Conservation (phyloP, 2,113 vertebrate genomes). For the Podarcis raffonei region DNA sequence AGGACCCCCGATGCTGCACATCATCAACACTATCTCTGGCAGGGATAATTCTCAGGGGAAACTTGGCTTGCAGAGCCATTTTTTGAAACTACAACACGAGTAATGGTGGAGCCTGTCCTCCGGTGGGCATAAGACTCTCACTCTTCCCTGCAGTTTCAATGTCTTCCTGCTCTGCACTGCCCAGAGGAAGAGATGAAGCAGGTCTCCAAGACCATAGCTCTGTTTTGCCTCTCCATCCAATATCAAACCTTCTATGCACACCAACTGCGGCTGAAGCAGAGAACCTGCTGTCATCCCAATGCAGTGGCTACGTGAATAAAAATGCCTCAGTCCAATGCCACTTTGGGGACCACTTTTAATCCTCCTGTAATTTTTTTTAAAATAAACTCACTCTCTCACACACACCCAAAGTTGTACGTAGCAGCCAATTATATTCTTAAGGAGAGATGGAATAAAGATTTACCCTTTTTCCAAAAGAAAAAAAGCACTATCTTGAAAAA, state of each 20-base stretch:
- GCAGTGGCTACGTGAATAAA: not conserved
- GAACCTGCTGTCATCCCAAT: not conserved
- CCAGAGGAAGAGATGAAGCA: not conserved
- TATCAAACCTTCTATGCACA: not conserved
- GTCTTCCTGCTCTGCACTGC: not conserved
- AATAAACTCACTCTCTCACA: constrained; percentile 18
- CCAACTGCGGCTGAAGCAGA: not conserved
- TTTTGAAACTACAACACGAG: not conserved
- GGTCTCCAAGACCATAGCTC: not conserved
- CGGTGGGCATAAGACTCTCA: not conserved
- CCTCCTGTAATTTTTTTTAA: not conserved
- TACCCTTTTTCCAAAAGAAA: constrained; percentile 41
- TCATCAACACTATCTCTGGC: not conserved
- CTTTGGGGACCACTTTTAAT: not conserved
- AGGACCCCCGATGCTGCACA: not conserved
- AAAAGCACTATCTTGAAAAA: not conserved
- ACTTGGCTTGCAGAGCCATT: not conserved
- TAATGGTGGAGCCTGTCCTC: not conserved
- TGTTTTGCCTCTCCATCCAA: not conserved
- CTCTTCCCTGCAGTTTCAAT: not conserved
- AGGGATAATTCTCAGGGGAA: constrained; percentile 45
- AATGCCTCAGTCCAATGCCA: not conserved
- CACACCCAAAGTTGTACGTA: constrained; percentile 56
- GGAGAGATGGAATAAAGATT: constrained; percentile 61
- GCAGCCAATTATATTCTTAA: constrained; percentile 66